Conservation (phyloP, 2,113 vertebrate genomes). For the Pelecanus crispus region DNA sequence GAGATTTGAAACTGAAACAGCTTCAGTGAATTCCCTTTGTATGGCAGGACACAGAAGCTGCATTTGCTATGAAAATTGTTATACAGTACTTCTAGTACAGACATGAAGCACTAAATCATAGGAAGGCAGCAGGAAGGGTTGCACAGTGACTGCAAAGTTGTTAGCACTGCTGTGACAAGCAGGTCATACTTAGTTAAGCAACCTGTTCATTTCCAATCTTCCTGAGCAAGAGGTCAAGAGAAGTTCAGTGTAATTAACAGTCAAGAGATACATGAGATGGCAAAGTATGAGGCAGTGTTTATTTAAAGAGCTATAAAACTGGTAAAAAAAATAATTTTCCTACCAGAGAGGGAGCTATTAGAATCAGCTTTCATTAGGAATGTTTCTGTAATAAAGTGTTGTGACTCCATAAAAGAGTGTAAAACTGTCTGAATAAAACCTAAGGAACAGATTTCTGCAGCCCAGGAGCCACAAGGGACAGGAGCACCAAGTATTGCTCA, state of each 20-base stretch:
- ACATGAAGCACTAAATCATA: not conserved
- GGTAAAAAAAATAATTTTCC: not conserved
- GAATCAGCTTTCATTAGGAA: not conserved
- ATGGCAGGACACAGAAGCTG: not conserved
- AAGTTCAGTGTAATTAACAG: not conserved
- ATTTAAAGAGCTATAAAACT: slow-evolving; percentile 1
- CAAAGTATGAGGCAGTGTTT: not conserved
- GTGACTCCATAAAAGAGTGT: not conserved
- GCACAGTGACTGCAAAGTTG: not conserved
- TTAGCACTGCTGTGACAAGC: not conserved
- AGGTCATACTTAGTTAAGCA: not conserved
- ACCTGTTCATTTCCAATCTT: not conserved
- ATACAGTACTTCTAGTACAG: not conserved
- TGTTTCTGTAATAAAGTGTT: not conserved
- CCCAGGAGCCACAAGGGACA: not conserved
- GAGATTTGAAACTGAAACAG: not conserved
- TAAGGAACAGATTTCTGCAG: not conserved
- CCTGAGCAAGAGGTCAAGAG: not conserved
- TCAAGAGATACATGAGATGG: not conserved
- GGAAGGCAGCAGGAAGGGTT: not conserved
- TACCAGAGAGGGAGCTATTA: not conserved
- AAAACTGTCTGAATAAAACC: slow-evolving; percentile 5
- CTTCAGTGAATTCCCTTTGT: not conserved
- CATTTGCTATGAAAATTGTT: not conserved
- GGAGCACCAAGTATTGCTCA: not conserved